Percentiles rank a stretch among this genome's conserved stretches.
Conservation (phyloP, 1,140 invertebrate genomes). For the Brachionus calyciflorus region DNA sequence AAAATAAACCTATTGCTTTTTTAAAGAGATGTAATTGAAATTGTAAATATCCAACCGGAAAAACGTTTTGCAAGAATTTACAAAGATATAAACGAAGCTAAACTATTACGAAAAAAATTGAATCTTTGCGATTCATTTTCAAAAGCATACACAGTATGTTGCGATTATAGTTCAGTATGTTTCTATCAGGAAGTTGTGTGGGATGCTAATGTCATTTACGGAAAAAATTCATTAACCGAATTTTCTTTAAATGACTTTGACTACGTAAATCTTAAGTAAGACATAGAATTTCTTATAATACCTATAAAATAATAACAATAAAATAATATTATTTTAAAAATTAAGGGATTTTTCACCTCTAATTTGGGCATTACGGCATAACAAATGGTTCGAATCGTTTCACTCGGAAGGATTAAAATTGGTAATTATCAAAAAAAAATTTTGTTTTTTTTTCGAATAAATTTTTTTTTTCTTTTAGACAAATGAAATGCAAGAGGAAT, state of each 20-base stretch:
- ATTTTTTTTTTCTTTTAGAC: neutral
- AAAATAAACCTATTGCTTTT: neutral
- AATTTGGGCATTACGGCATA: constrained; percentile 14
- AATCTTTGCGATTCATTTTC: constrained; percentile 34
- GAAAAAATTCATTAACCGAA: constrained; percentile 42
- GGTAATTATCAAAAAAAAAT: too few species aligned
- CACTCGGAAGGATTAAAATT: constrained; percentile 34
- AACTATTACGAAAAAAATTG: neutral
- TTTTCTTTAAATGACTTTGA: constrained; percentile 45
- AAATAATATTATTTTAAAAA: neutral
- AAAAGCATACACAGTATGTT: constrained; percentile 39
- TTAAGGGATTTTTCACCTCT: constrained; percentile 1
- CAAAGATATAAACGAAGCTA: neutral
- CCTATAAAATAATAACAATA: neutral
- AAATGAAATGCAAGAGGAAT: constrained; percentile 44
- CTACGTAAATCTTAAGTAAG: constrained; percentile 26
- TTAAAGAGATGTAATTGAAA: constrained; percentile 32
- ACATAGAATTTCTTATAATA: too few species aligned
- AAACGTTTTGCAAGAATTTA: constrained; percentile 9
- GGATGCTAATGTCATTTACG: constrained; percentile 43
- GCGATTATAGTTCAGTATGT: neutral
- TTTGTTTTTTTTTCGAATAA: neutral
- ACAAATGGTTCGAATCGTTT: constrained; percentile 44
- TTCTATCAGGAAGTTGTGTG: constrained; percentile 44
- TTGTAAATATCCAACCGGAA: constrained; percentile 37